Conservation (phyloP, 2,113 vertebrate species). For the Ailurus styani region DNA sequence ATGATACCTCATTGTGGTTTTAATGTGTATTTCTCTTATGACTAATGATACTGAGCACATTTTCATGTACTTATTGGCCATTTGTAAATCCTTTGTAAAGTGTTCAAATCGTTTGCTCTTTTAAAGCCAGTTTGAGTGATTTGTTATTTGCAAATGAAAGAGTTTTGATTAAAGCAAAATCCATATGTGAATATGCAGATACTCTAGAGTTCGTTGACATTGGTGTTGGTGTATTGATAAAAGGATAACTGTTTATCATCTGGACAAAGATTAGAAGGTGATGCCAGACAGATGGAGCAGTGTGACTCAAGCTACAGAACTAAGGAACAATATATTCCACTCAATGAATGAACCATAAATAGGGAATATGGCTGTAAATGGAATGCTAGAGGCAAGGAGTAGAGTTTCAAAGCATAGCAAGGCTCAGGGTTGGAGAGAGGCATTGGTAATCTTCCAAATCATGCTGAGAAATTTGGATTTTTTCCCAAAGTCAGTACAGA, state of each 20-base stretch:
- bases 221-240: background rate
- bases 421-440: background rate
- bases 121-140: background rate
- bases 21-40: background rate
- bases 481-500: background rate
- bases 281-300: background rate
- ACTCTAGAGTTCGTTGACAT: background rate
- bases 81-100: background rate
- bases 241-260: background rate
- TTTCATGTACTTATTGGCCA: background rate
- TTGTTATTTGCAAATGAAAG: background rate
- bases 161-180: background rate
- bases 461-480: background rate
- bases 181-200: background rate
- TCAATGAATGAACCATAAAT: background rate
- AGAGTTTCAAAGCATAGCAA: background rate
- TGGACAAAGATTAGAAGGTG: background rate
- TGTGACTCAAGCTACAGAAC: background rate
- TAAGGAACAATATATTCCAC: background rate
- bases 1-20: background rate
- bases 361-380: background rate
- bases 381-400: background rate
- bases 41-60: background rate
- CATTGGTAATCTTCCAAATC: background rate
- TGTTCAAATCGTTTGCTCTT: background rate